These are phyloP conservation scores for Nansenia antarctica DNA, from an alignment of 2,113 vertebrate species.

Conservation along the genomic window DNA sequence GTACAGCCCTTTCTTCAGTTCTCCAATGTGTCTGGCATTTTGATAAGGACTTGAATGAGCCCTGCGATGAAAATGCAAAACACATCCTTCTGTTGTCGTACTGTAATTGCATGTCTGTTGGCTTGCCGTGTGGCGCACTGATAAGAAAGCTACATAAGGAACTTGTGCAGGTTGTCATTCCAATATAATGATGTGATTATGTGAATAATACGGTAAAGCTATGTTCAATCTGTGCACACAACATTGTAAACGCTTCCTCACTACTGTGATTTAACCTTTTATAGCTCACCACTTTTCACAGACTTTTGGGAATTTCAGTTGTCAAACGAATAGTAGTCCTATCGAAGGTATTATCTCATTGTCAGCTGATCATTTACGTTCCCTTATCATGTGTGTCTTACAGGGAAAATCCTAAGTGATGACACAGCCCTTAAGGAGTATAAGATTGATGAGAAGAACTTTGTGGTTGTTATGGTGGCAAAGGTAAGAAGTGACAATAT, in stretches of 20 bases:
- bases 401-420: constrained; percentile 96
- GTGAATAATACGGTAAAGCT: too few species aligned
- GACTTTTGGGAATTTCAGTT: background rate
- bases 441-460: constrained; percentile 97
- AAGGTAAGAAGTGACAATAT: constrained; percentile 77
- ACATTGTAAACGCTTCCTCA: background rate
- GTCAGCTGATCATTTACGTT: constrained; percentile 10
- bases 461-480: constrained; percentile 97
- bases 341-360: background rate
- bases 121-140: background rate
- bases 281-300: background rate
- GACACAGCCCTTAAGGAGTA: constrained; percentile 93
- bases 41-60: background rate
- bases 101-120: background rate
- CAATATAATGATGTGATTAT: background rate
- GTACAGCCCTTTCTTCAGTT: background rate
- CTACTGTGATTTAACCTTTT: background rate
- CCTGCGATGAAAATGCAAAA: background rate
- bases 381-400: constrained; percentile 30
- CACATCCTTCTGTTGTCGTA: background rate
- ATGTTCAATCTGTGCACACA: too few species aligned
- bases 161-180: background rate
- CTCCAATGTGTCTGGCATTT: background rate
- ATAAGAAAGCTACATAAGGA: constrained; percentile 1
- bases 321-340: too few species aligned